Conservation (phyloP, 2,113 vertebrate species). For the Chaetura pelagica region DNA sequence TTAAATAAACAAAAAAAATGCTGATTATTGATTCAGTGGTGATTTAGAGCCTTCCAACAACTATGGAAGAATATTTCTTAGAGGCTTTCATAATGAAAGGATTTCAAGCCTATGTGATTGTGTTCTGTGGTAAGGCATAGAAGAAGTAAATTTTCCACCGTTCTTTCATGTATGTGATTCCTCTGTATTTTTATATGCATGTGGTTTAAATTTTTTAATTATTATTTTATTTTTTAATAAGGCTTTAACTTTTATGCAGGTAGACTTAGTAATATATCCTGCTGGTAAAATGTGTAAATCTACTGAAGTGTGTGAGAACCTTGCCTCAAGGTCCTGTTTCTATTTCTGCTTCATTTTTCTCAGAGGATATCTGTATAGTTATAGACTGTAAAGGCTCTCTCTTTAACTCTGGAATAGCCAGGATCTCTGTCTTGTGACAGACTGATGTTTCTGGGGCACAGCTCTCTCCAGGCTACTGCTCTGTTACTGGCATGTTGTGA, state of each 20-base stretch:
- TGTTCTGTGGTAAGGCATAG: not conserved
- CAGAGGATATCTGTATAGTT: not conserved
- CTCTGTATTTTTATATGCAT: not conserved
- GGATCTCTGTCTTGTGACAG: not conserved
- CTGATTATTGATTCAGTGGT: not conserved
- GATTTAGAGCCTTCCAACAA: not conserved
- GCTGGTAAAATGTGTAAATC: not conserved
- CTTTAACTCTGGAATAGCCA: not conserved
- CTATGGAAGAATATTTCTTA: not conserved
- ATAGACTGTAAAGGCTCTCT: not conserved
- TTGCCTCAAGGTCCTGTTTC: slow-evolving; percentile 28
- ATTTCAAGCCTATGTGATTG: not conserved
- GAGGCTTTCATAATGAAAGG: not conserved
- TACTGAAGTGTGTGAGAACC: not conserved
- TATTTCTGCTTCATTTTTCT: slow-evolving; percentile 37
- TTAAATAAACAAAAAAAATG: not conserved
- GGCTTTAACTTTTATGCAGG: not conserved
- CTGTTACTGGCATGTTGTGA: not conserved
- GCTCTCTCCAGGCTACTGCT: not conserved
- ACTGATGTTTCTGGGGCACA: not conserved
- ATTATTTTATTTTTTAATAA: not conserved
- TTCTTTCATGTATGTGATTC: not conserved
- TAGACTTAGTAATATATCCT: not conserved
- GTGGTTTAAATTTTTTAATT: not conserved
- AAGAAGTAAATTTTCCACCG: not conserved